Base-by-base conservation (phyloP, 2,888 invertebrate genomes). In the Lasioglossum pauxillum region DNA sequence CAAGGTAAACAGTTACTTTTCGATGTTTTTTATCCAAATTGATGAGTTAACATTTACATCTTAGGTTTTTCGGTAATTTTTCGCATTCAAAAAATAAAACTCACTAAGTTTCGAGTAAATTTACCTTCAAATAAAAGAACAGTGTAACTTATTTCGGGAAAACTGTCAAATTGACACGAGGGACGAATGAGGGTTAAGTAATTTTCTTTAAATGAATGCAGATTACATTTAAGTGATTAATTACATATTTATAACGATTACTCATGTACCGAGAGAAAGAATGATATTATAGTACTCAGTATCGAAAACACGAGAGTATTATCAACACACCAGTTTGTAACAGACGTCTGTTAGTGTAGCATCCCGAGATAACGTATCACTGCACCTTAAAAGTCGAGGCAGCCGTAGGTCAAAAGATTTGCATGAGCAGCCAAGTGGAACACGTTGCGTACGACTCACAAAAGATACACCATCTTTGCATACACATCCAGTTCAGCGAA, bases 381-480 rank as follows among this genome's bases (percentile, higher is more conserved):
- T 73, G 83, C 74, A 71, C 75, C 74, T 80, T 60, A 81, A 86
- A 83, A 78, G 76, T 57, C 80, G 74, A 79, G 73, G 60, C 69
- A 64, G 35, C 27, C 83, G 71, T 82, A 31, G 87, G 87, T 85
- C 85, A 89, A 80, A 77, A 53, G 88, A 79, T 49, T 78, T 87
- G 83, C 90, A 87, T 89, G 88, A 71, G 38, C 78, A 38, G 41
- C 83, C 90, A 87, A 87, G 81, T 76, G 83, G 53, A 83, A 77
- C 86, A 46, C n/a, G 85, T 84, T 84, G 72, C 75, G 75, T 76
- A 84, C 75, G n/a, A 83, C 57, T 60, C 79, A 41, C 64, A 64
- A 80, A 12, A 80, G 78, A 87, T 82, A 78, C 75, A 74, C 60
- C 81, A 76, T 86, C 78, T 86, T 84, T 83, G 57, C 60, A 77